Conservation (phyloP, 2,797 vertebrate genomes). For the Amniataba percoides region DNA sequence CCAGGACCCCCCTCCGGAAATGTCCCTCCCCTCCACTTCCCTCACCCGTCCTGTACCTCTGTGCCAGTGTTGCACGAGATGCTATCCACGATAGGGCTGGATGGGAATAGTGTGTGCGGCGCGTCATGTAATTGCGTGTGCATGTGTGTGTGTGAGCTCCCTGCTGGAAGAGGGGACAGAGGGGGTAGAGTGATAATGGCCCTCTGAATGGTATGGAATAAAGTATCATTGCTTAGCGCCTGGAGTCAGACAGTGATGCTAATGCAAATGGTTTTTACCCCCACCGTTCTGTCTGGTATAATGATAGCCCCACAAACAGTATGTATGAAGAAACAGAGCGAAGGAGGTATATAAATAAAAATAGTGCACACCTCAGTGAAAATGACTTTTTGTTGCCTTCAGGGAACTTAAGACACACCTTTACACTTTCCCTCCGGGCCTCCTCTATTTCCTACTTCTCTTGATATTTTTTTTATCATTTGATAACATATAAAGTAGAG, state of each 20-base stretch:
- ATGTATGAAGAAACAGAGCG: conserved; percentile 87
- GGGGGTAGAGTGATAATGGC: conserved; percentile 93
- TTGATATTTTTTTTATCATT: conserved; percentile 81
- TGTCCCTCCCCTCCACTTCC: conserved; percentile 83
- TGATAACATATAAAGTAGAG: conserved; percentile 85
- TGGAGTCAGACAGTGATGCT: conserved; percentile 93
- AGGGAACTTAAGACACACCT: conserved; percentile 86
- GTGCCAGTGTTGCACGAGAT: conserved; percentile 91
- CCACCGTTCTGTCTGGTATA: conserved; percentile 87
- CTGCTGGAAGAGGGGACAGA: conserved; percentile 84
- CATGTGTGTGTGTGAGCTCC: conserved; percentile 81
- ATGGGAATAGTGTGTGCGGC: conserved; percentile 88
- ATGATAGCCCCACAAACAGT: conserved; percentile 89
- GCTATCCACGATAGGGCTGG: conserved; percentile 92
- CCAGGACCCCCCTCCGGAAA: conserved; percentile 89
- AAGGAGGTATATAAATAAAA: conserved; percentile 88
- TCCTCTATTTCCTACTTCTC: conserved; percentile 81
- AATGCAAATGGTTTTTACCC: conserved; percentile 87
- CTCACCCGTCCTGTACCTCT: conserved; percentile 83
- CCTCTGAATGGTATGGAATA: conserved; percentile 93
- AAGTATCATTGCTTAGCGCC: conserved; percentile 94
- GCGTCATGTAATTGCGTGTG: conserved; percentile 79
- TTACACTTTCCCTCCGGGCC: conserved; percentile 72
- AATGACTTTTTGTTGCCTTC: conserved; percentile 90
- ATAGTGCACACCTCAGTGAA: conserved; percentile 86